phyloP scores from a whole-genome alignment of 2,113 vertebrate species.

The Felis catus region F.catus_Fca126_mat1.0 CM031422.1:13119001-13119500 shows the following conservation, averaged over 20 bases:
- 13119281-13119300: not conserved
- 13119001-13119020: not conserved
- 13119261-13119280: not conserved
- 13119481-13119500: not conserved
- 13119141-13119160: not conserved
- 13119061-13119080: not conserved
- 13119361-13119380: slow-evolving; percentile 32
- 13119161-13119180: not conserved
- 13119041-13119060: not conserved
- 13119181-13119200: not conserved
- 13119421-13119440: not conserved
- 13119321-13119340: not conserved
- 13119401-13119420: not conserved
- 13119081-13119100: not conserved
- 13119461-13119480: not conserved
- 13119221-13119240: not conserved
- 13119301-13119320: not conserved
- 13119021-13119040: not conserved
- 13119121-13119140: not conserved
- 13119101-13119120: not conserved
- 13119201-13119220: not conserved
- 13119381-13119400: not conserved
- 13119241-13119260: not conserved
- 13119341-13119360: not conserved
- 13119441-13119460: not conserved